A percentile compares a stretch with the other conserved stretches of the same genome.
Conservation (phyloP, 2,888 invertebrate genomes). For the Pandemis heparana region DNA sequence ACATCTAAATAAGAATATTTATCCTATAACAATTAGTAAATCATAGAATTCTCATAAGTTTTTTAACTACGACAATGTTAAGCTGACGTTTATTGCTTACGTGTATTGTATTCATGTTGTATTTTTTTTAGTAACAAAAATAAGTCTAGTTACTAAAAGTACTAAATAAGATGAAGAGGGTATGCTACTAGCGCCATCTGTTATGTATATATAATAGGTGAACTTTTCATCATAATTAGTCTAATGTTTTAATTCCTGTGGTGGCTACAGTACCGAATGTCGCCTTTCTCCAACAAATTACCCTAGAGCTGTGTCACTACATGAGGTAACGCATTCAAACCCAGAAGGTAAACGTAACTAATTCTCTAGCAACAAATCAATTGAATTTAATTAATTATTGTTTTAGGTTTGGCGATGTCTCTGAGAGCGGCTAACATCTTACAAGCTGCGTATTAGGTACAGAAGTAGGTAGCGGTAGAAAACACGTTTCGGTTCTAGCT, state of each 20-base stretch:
- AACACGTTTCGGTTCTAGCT: neutral
- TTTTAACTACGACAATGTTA: neutral
- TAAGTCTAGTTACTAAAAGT: too few species aligned
- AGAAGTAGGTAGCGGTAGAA: neutral
- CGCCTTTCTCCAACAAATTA: constrained; percentile 27
- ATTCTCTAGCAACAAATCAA: constrained; percentile 12
- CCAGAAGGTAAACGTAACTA: neutral
- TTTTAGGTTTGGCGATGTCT: constrained; percentile 12
- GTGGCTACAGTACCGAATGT: constrained; percentile 9
- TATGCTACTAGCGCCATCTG: too few species aligned
- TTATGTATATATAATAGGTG: too few species aligned
- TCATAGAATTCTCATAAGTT: neutral
- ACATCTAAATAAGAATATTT: neutral
- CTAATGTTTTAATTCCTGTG: neutral
- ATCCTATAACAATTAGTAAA: neutral
- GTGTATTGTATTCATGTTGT: too few species aligned
- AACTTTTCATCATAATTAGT: neutral
- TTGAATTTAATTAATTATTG: constrained; percentile 35
- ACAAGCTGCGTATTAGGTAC: neutral
- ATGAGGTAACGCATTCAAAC: constrained; percentile 22
- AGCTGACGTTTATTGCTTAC: too few species aligned
- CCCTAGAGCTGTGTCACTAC: constrained; percentile 32
- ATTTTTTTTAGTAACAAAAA: too few species aligned
- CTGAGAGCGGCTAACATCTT: neutral
- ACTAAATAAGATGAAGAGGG: too few species aligned